Percentiles rank a stretch among this genome's conserved stretches.
Conservation (phyloP, 1,140 invertebrate species). For the Drosophila mayri region DNA sequence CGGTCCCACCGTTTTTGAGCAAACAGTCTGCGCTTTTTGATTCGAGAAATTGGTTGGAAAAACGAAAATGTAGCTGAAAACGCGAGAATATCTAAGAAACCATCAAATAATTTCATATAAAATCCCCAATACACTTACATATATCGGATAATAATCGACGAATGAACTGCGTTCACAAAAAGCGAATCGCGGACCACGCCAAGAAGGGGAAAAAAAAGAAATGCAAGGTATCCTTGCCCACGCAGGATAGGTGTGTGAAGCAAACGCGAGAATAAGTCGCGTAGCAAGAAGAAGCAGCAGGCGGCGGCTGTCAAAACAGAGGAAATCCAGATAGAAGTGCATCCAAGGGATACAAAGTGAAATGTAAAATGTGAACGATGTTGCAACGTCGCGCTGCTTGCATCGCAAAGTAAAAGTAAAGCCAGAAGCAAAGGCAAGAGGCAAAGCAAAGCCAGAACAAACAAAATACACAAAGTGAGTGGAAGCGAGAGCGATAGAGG, state of each 20-base stretch:
- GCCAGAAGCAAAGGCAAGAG: slow-evolving; percentile 47
- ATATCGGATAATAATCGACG: not conserved
- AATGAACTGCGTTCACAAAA: not conserved
- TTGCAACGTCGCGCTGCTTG: slow-evolving; percentile 60
- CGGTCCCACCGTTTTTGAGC: slow-evolving; percentile 5
- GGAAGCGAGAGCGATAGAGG: slow-evolving; percentile 17
- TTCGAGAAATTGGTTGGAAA: slow-evolving; percentile 8
- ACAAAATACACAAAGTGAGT: slow-evolving; percentile 43
- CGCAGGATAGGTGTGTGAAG: slow-evolving; percentile 71
- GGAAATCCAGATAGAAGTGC: slow-evolving; percentile 56
- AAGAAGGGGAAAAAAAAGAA: slow-evolving; percentile 4
- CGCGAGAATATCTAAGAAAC: not conserved
- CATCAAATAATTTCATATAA: not conserved
- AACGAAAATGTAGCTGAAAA: slow-evolving; percentile 29
- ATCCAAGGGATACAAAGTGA: slow-evolving; percentile 44
- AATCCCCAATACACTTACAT: not conserved
- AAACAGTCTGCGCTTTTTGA: slow-evolving; percentile 10
- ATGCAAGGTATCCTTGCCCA: slow-evolving; percentile 64
- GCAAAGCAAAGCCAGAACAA: slow-evolving; percentile 66
- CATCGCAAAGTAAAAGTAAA: slow-evolving; percentile 47
- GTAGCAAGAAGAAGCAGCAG: slow-evolving; percentile 37
- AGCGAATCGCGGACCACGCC: slow-evolving; percentile 8
- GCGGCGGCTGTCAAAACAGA: slow-evolving; percentile 58
- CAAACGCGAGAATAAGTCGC: slow-evolving; percentile 52
- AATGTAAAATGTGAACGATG: slow-evolving; percentile 71